These are phyloP conservation scores for Osmerus eperlanus DNA, from an alignment of 2,113 vertebrate species.

Conservation along the genomic window DNA sequence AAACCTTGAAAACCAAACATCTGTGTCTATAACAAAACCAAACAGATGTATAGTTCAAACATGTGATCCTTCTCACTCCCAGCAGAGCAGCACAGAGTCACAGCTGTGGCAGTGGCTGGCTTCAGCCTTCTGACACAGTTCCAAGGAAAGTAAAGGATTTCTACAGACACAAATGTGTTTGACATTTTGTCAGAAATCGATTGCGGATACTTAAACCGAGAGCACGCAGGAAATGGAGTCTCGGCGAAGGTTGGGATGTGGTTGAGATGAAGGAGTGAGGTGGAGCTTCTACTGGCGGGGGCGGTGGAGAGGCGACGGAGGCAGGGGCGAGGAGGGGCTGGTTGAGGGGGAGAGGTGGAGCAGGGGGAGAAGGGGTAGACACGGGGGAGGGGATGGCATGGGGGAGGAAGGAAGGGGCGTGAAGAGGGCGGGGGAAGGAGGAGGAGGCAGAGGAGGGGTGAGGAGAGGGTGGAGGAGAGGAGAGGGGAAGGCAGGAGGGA, in stretches of 20 bases:
- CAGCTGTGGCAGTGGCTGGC: no score
- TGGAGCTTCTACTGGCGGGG: not conserved
- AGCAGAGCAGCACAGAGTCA: no score
- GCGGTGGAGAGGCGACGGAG: constrained; percentile 7
- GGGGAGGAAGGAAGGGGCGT: no score
- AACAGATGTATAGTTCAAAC: no score
- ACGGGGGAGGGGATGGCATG: not conserved
- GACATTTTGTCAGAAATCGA: constrained; percentile 57
- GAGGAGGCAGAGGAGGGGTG: no score
- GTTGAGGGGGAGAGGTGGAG: no score
- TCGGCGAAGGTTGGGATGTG: constrained; percentile 15
- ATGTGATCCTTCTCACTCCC: no score
- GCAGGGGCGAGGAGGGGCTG: constrained; percentile 9
- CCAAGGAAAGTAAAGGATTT: constrained; percentile 17
- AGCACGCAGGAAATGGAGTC: constrained; percentile 30
- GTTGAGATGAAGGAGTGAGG: constrained; percentile 9
- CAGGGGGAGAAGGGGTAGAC: no score
- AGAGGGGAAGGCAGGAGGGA: no score
- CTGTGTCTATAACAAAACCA: no score
- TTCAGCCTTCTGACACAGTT: constrained; percentile 27
- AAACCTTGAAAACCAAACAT: no score
- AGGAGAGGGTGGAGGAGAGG: not conserved
- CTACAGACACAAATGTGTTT: constrained; percentile 45
- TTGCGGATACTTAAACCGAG: constrained; percentile 21
- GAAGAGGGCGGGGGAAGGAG: no score